A percentile compares a stretch with the other conserved stretches of the same genome.
phyloP scores from a whole-genome alignment of 2,797 vertebrate genomes.

The Phrynocephalus forsythii region DNA sequence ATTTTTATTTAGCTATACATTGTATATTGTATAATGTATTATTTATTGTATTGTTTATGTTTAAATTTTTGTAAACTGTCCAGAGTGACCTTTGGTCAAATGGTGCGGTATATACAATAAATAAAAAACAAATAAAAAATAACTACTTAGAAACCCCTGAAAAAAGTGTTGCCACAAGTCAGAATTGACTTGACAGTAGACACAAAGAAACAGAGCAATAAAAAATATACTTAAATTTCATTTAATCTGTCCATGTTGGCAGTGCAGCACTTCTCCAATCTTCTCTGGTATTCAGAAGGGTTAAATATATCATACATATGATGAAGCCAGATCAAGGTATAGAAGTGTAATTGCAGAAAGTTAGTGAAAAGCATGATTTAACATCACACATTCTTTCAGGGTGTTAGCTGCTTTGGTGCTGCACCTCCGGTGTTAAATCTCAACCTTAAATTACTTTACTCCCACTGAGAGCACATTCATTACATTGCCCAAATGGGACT shows the following conservation, averaged over 20 bases:
- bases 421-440: slow-evolving; percentile 19
- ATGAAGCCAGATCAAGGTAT: background rate
- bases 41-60: too few species aligned
- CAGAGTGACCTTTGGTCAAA: too few species aligned
- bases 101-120: too few species aligned
- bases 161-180: too few species aligned
- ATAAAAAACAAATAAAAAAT: too few species aligned
- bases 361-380: slow-evolving; percentile 28
- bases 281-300: background rate
- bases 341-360: slow-evolving; percentile 15
- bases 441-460: slow-evolving; percentile 14
- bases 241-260: background rate
- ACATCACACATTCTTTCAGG: slow-evolving; percentile 28
- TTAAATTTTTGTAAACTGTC: too few species aligned
- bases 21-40: too few species aligned
- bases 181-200: too few species aligned
- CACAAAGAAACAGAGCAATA: background rate
- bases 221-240: background rate
- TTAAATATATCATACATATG: background rate
- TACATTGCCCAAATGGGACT: slow-evolving; percentile 24
- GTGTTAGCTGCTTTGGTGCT: slow-evolving; percentile 3
- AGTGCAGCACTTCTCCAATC: background rate
- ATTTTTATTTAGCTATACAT: too few species aligned
- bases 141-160: too few species aligned
- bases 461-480: slow-evolving; percentile 5